phyloP scores from a whole-genome alignment of 2,888 invertebrate species.

The Adela reaumurella region DNA sequence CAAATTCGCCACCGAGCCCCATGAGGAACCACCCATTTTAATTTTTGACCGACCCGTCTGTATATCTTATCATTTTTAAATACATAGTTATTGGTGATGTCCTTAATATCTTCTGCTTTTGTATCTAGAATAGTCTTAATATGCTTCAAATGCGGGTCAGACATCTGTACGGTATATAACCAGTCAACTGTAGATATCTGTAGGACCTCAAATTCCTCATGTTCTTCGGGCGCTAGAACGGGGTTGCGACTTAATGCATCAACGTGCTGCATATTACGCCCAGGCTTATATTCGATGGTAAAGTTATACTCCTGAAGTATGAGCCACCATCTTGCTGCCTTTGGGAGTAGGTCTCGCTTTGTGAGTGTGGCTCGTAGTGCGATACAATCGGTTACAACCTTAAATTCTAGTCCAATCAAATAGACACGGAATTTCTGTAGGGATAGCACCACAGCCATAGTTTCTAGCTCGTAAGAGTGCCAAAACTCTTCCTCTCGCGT shows the following conservation, averaged over 20 bases:
- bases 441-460: slow-evolving; percentile 19
- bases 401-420: slow-evolving; percentile 15
- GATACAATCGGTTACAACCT: slow-evolving; percentile 16
- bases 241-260: slow-evolving; percentile 17
- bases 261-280: slow-evolving; percentile 17
- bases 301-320: slow-evolving; percentile 18
- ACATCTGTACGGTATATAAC: slow-evolving; percentile 13
- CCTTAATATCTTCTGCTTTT: neutral
- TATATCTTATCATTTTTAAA: slow-evolving; percentile 3
- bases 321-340: slow-evolving; percentile 21
- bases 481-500: slow-evolving; percentile 18
- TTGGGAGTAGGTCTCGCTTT: slow-evolving; percentile 17
- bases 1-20: slow-evolving; percentile 3
- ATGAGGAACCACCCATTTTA: slow-evolving; percentile 5
- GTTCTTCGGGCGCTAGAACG: neutral
- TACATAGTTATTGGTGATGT: slow-evolving; percentile 1
- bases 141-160: neutral
- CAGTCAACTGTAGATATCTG: slow-evolving; percentile 7
- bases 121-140: slow-evolving; percentile 1
- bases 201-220: no score
- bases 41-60: neutral
- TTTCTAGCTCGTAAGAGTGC: slow-evolving; percentile 22
- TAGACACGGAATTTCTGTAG: slow-evolving; percentile 17
- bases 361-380: slow-evolving; percentile 16
- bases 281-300: slow-evolving; percentile 16